phyloP scores from a whole-genome alignment of 1,140 invertebrate species.

The Marisa cornuarietis region DNA sequence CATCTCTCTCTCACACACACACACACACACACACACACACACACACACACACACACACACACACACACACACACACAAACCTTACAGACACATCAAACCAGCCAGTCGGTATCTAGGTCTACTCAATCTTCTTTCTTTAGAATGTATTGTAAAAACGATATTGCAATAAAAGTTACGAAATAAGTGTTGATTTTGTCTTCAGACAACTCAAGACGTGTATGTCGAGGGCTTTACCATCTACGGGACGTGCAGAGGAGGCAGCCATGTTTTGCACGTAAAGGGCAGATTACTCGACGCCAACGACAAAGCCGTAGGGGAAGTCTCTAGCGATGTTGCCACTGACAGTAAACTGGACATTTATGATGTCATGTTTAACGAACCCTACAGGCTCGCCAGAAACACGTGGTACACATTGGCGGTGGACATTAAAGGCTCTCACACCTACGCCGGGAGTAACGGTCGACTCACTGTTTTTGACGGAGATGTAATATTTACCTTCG shows the following conservation, averaged over 20 bases:
- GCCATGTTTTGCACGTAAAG: slow-evolving; percentile 17
- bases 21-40: no score
- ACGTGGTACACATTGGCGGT: slow-evolving; percentile 22
- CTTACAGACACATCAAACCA: no score
- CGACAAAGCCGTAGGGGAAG: slow-evolving; percentile 9
- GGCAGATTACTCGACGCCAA: slow-evolving; percentile 19
- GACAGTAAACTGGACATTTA: slow-evolving; percentile 24
- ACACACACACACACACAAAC: no score
- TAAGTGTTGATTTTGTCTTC: not conserved
- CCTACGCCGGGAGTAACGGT: slow-evolving; percentile 24
- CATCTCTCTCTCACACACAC: no score
- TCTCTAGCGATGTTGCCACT: slow-evolving; percentile 14
- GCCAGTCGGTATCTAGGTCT: no score
- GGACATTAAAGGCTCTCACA: slow-evolving; percentile 26
- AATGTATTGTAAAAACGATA: no score
- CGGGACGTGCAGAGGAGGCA: slow-evolving; percentile 21
- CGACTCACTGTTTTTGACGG: slow-evolving; percentile 14
- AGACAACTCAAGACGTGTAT: slow-evolving; percentile 24
- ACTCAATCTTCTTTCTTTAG: no score
- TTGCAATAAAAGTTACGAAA: no score
- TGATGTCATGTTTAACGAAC: slow-evolving; percentile 28
- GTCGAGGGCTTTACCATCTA: slow-evolving; percentile 30
- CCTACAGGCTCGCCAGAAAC: not conserved
- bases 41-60: no score
- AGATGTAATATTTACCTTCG: slow-evolving; percentile 20